These are phyloP conservation scores for Mylabris phalerata DNA, from an alignment of 1,140 invertebrate genomes.

Conservation along the genomic window DNA sequence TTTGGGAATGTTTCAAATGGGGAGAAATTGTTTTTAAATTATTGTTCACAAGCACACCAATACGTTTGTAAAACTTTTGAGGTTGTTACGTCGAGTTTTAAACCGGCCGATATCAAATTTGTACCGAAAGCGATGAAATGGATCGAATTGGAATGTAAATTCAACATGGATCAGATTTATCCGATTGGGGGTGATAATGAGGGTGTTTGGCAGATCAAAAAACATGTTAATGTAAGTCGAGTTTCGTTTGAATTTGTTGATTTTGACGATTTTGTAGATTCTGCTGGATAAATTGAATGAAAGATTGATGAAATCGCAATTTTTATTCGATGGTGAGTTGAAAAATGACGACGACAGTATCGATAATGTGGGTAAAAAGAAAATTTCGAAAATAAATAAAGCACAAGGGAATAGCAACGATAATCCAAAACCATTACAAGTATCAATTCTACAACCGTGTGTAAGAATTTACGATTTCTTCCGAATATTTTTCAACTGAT, in stretches of 20 bases:
- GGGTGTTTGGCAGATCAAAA: constrained; percentile 27
- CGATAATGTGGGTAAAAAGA: constrained; percentile 51
- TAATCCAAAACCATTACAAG: constrained; percentile 41
- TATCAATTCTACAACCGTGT: constrained; percentile 56
- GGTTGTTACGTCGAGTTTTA: constrained; percentile 41
- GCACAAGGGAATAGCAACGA: constrained; percentile 28
- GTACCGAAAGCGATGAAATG: constrained; percentile 54
- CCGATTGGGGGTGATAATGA: constrained; percentile 23
- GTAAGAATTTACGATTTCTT: constrained; percentile 46
- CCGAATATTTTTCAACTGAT: neutral
- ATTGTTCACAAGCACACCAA: constrained; percentile 45
- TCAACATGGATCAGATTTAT: constrained; percentile 54
- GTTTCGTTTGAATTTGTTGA: neutral
- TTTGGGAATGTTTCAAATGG: constrained; percentile 46
- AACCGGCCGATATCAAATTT: constrained; percentile 59
- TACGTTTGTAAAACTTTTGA: constrained; percentile 44
- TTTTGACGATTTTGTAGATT: constrained; percentile 44
- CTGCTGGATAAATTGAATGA: constrained; percentile 51
- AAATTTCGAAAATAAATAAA: constrained; percentile 43
- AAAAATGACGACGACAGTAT: constrained; percentile 49
- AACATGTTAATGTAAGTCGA: constrained; percentile 35
- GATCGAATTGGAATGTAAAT: constrained; percentile 61
- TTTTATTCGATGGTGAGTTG: constrained; percentile 56
- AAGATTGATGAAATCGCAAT: constrained; percentile 51
- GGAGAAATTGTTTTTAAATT: constrained; percentile 48